Conservation (phyloP, 2,888 invertebrate genomes). For the Cinara cedri region DNA sequence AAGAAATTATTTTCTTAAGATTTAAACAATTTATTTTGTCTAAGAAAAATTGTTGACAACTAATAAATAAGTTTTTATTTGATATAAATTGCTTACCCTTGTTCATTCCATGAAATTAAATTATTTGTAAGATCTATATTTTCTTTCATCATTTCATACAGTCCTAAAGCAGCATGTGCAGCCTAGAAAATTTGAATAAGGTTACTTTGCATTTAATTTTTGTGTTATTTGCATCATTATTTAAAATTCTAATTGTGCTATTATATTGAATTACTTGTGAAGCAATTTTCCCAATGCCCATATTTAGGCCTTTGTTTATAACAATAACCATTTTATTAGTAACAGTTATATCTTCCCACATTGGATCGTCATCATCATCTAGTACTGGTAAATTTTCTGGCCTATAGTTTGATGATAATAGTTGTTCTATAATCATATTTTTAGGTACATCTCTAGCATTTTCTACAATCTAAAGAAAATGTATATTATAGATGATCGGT, state of each 20-base stretch:
- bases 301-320: constrained; percentile 30
- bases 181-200: constrained; percentile 25
- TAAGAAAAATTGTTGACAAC: too few relatives aligned
- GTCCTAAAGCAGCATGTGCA: constrained; percentile 42
- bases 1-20: too few relatives aligned
- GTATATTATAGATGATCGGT: too few relatives aligned
- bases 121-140: neutral
- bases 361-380: constrained; percentile 29
- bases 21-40: too few relatives aligned
- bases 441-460: constrained; percentile 14
- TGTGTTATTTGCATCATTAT: too few relatives aligned
- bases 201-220: too few relatives aligned
- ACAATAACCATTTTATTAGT: constrained; percentile 45
- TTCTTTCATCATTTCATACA: constrained; percentile 30
- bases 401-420: neutral
- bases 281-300: constrained; percentile 44
- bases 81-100: constrained; percentile 26
- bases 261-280: constrained; percentile 34
- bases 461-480: constrained; percentile 3
- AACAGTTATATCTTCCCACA: constrained; percentile 32
- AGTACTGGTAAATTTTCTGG: neutral
- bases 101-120: constrained; percentile 41
- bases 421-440: constrained; percentile 33
- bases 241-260: too few relatives aligned
- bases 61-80: too few relatives aligned